Percentiles rank a stretch among this genome's conserved stretches.
Conservation (phyloP, 2,888 invertebrate genomes). For the Cheilosia grossa region DNA sequence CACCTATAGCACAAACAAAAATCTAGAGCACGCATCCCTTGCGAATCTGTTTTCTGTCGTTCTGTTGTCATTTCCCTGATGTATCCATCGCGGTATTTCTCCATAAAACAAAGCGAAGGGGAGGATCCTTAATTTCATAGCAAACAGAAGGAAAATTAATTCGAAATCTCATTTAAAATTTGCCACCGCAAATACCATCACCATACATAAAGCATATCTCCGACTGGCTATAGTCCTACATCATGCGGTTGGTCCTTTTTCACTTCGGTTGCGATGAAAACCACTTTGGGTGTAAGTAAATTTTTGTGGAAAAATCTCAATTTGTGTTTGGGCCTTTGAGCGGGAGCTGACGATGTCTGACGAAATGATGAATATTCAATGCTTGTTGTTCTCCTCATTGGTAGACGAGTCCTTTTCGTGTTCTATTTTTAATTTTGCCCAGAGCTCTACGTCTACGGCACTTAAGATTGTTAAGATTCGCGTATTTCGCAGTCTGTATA, state of each 20-base stretch:
- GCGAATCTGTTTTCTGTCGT: conserved; percentile 26
- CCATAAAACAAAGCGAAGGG: conserved; percentile 5
- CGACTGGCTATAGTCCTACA: neutral
- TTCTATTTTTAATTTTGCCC: conserved; percentile 5
- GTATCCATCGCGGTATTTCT: neutral
- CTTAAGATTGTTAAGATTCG: conserved; percentile 49
- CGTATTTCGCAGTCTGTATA: conserved; percentile 63
- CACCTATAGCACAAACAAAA: neutral
- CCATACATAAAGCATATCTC: conserved; percentile 41
- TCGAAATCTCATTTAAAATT: conserved; percentile 64
- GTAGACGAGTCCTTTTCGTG: neutral
- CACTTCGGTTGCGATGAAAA: conserved; percentile 14
- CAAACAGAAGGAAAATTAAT: conserved; percentile 50
- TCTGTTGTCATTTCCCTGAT: conserved; percentile 1
- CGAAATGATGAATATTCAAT: conserved; percentile 73
- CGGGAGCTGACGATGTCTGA: conserved; percentile 19
- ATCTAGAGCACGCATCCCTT: conserved; percentile 42
- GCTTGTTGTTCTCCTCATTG: conserved; percentile 24
- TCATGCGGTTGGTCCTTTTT: conserved; percentile 21
- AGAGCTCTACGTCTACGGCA: conserved; percentile 27
- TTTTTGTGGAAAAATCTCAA: conserved; percentile 52
- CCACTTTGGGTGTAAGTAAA: conserved; percentile 33
- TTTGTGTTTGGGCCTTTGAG: conserved; percentile 43
- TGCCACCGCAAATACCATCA: conserved; percentile 45
- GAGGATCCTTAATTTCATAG: conserved; percentile 41